Conservation (phyloP, 2,113 vertebrate species). For the Rhinolophus sinicus region DNA sequence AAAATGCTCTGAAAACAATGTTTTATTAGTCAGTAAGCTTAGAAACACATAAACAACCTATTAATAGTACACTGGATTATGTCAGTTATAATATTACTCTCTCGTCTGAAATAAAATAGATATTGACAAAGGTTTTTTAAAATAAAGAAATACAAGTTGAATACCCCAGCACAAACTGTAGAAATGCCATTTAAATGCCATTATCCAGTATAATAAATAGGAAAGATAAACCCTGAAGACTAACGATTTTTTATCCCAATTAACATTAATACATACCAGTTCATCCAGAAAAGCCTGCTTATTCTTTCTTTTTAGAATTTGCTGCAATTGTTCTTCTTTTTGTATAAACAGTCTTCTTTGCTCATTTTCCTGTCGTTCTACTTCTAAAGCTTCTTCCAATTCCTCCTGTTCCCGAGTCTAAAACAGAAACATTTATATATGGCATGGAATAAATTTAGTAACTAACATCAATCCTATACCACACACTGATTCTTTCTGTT, state of each 20-base stretch:
- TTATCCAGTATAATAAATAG: background rate
- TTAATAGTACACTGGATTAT: background rate
- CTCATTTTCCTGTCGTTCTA: conserved; percentile 93
- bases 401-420: conserved; percentile 97
- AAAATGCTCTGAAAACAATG: conserved; percentile 48
- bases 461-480: background rate
- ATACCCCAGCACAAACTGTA: background rate
- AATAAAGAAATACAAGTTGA: background rate
- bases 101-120: conserved; percentile 30
- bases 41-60: conserved; percentile 28
- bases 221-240: background rate
- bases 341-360: conserved; percentile 91
- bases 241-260: background rate
- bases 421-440: conserved; percentile 61
- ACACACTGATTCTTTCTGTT: background rate
- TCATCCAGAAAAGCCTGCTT: conserved; percentile 97
- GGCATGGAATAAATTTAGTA: background rate
- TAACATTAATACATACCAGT: conserved; percentile 88
- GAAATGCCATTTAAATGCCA: conserved; percentile 40
- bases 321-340: conserved; percentile 95
- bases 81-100: conserved; percentile 19
- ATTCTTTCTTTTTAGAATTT: conserved; percentile 95
- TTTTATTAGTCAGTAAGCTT: conserved; percentile 14
- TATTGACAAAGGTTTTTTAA: background rate
- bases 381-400: conserved; percentile 94